phyloP scores from a whole-genome alignment of 2,797 vertebrate species.

The Calcarius lapponicus region DNA sequence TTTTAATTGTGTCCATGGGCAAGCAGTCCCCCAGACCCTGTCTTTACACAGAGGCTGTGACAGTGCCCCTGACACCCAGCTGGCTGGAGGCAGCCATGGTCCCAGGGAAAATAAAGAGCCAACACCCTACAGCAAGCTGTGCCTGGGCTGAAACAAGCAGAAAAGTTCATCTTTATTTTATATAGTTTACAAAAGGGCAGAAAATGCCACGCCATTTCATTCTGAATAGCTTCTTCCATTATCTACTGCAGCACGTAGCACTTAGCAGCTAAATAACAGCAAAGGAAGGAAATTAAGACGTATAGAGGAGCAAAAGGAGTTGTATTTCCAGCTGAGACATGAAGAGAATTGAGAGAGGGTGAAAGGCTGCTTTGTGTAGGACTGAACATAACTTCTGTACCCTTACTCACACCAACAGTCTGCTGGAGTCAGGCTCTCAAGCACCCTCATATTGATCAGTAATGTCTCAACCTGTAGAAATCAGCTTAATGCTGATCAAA shows the following conservation, averaged over 20 bases:
- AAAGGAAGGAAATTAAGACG: slow-evolving; percentile 48
- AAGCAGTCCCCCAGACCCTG: neutral
- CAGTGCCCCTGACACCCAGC: neutral
- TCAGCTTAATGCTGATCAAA: neutral
- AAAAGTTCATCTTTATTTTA: slow-evolving; percentile 42
- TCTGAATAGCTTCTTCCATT: slow-evolving; percentile 6
- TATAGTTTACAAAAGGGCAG: slow-evolving; percentile 43
- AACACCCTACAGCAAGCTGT: neutral
- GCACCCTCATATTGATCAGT: neutral
- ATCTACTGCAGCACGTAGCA: neutral
- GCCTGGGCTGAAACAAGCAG: neutral
- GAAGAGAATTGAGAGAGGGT: neutral
- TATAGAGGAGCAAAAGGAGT: neutral
- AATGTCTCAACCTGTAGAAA: neutral
- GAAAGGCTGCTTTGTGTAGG: neutral
- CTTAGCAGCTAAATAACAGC: slow-evolving; percentile 36
- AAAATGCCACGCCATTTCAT: slow-evolving; percentile 39
- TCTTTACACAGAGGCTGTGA: fast-evolving
- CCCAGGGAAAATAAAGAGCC: neutral
- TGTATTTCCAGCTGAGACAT: neutral
- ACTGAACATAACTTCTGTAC: neutral
- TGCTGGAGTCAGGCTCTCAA: slow-evolving; percentile 4
- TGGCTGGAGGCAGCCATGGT: neutral
- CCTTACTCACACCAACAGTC: neutral
- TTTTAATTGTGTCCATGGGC: neutral